These are phyloP conservation scores for Dicerorhinus sumatrensis DNA, from an alignment of 2,113 vertebrate species.

Conservation along the genomic window DNA sequence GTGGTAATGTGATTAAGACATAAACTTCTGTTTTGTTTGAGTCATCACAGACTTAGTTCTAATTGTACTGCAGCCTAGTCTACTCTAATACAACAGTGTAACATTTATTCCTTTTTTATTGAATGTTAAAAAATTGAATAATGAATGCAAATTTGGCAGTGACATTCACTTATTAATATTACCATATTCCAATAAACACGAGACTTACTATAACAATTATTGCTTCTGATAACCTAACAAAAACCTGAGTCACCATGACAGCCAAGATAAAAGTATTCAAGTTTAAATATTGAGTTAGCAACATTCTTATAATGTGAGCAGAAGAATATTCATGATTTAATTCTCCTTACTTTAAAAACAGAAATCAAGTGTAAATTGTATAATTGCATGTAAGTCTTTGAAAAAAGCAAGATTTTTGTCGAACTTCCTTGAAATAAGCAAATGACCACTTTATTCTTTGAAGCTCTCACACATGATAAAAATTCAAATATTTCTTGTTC, in stretches of 20 bases:
- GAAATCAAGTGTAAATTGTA: not conserved
- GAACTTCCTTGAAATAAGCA: not conserved
- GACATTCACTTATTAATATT: conserved; percentile 2
- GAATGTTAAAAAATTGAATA: not conserved
- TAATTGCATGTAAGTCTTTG: not conserved
- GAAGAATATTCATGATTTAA: not conserved
- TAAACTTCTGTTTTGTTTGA: conserved; percentile 7
- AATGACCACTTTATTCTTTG: not conserved
- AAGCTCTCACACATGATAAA: not conserved
- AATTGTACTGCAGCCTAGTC: not conserved
- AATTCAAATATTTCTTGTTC: not conserved
- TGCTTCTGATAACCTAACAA: not conserved
- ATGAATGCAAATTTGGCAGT: not conserved
- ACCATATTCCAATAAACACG: not conserved
- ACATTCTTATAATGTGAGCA: not conserved
- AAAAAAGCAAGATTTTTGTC: not conserved
- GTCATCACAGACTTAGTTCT: not conserved
- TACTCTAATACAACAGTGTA: not conserved
- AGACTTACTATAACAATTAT: not conserved
- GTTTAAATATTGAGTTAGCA: not conserved
- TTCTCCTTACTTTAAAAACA: conserved; percentile 11
- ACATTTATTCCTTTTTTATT: not conserved
- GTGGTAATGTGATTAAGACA: not conserved
- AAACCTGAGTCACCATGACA: not conserved
- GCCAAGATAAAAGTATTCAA: not conserved